Evolutionary conservation across 2,797 vertebrate species (phyloP).

Genomic region (Myiotriccus ornatus): DNA sequence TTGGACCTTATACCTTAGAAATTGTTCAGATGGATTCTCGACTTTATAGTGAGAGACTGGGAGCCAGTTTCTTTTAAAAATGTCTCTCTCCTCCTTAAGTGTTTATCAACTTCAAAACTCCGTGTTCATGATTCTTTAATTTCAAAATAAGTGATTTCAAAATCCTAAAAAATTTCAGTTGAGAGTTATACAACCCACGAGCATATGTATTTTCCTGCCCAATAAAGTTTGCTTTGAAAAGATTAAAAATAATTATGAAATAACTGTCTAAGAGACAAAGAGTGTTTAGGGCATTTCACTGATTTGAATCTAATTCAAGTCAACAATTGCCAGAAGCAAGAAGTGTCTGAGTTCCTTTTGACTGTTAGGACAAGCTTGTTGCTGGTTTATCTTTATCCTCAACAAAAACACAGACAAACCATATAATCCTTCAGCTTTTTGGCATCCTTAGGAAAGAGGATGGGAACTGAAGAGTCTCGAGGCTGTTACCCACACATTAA

Average conservation of each 20-base stretch:
- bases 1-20: not conserved
- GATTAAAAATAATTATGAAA: constrained; percentile 25
- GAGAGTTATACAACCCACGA: not conserved
- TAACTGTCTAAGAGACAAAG: not conserved
- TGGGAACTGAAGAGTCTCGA: not conserved
- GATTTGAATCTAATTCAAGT: constrained; percentile 13
- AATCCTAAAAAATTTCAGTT: not conserved
- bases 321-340: not conserved
- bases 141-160: not conserved
- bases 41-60: not conserved
- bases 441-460: not conserved
- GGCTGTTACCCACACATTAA: not conserved
- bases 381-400: not conserved
- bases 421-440: not conserved
- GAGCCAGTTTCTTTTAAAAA: not conserved
- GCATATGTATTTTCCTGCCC: not conserved
- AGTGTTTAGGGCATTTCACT: constrained; percentile 1
- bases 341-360: not conserved
- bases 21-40: not conserved
- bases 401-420: not conserved
- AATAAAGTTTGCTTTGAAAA: not conserved
- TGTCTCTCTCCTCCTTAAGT: not conserved
- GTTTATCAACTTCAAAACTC: not conserved
- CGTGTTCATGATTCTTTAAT: not conserved
- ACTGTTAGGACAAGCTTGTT: not conserved